These are phyloP conservation scores for Oscheius sp. DNA, from an alignment of 2,888 invertebrate genomes.

Conservation along the genomic window DNA sequence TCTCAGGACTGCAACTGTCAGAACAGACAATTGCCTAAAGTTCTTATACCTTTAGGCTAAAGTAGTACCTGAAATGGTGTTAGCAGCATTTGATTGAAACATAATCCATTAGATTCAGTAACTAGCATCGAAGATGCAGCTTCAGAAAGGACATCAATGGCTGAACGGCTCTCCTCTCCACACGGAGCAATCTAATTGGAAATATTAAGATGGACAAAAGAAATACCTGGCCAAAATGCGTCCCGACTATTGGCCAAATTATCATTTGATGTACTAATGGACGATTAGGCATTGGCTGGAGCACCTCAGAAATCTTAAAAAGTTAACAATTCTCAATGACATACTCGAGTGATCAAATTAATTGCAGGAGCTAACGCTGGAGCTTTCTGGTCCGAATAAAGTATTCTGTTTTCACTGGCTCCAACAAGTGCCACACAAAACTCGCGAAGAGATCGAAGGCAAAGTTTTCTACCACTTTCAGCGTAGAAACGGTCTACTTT, in stretches of 20 bases:
- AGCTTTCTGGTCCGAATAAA: slow-evolving; percentile 60
- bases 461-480: slow-evolving; percentile 85
- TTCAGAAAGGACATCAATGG: slow-evolving; percentile 47
- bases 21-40: slow-evolving; percentile 88
- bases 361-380: slow-evolving; percentile 47
- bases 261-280: slow-evolving; percentile 84
- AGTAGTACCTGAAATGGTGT: slow-evolving; percentile 47
- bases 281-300: slow-evolving; percentile 53
- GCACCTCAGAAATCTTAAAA: slow-evolving; percentile 45
- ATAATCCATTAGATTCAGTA: slow-evolving; percentile 45
- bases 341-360: slow-evolving; percentile 41
- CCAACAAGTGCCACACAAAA: slow-evolving; percentile 84
- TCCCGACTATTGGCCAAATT: slow-evolving; percentile 88
- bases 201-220: not conserved
- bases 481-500: slow-evolving; percentile 90
- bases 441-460: slow-evolving; percentile 83
- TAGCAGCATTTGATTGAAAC: slow-evolving; percentile 61
- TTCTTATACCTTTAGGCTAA: not conserved
- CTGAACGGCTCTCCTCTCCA: slow-evolving; percentile 45
- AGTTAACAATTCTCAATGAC: not conserved
- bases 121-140: slow-evolving; percentile 44
- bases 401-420: slow-evolving; percentile 84
- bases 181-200: slow-evolving; percentile 33
- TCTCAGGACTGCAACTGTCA: slow-evolving; percentile 90
- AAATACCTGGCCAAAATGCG: slow-evolving; percentile 90